Percentiles rank a stretch among this genome's conserved stretches.
phyloP scores from a whole-genome alignment of 1,140 invertebrate genomes.

The Drosophila kohkoa region DNA sequence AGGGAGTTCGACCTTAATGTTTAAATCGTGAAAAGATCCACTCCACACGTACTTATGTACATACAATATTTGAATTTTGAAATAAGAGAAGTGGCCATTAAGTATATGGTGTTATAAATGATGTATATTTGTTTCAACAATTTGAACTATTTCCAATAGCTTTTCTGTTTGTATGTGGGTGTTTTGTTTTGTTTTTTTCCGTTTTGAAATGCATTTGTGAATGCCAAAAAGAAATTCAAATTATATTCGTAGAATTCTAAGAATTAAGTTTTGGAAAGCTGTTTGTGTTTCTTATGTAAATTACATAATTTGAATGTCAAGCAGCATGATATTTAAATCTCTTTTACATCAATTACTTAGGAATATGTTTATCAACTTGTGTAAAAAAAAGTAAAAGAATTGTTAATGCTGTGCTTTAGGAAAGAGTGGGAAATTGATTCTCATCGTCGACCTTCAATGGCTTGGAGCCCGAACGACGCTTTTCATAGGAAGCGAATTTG shows the following conservation, averaged over 20 bases:
- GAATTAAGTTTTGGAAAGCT: slow-evolving; percentile 52
- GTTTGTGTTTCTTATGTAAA: slow-evolving; percentile 43
- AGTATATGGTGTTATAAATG: slow-evolving; percentile 33
- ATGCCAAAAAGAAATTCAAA: slow-evolving; percentile 59
- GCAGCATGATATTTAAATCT: slow-evolving; percentile 38
- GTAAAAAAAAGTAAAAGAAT: slow-evolving; percentile 19
- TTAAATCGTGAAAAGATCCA: not conserved
- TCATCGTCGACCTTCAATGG: slow-evolving; percentile 94
- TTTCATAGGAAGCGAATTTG: slow-evolving; percentile 47
- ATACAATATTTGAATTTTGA: slow-evolving; percentile 8
- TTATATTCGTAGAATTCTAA: slow-evolving; percentile 51
- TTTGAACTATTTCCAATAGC: slow-evolving; percentile 73
- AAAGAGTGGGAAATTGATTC: slow-evolving; percentile 96
- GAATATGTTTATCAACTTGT: slow-evolving; percentile 21
- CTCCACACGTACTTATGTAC: slow-evolving; percentile 7
- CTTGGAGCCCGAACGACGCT: slow-evolving; percentile 62
- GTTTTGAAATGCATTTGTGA: slow-evolving; percentile 48
- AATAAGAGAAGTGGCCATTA: slow-evolving; percentile 9
- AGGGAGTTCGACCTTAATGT: not conserved
- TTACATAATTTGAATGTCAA: slow-evolving; percentile 48
- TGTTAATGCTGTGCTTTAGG: slow-evolving; percentile 70
- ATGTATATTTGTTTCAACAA: slow-evolving; percentile 63
- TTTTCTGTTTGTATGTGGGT: slow-evolving; percentile 17
- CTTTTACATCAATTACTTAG: slow-evolving; percentile 28
- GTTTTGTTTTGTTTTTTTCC: not conserved